Conservation (phyloP, 2,888 invertebrate genomes). For the Cyaniris semiargus region DNA sequence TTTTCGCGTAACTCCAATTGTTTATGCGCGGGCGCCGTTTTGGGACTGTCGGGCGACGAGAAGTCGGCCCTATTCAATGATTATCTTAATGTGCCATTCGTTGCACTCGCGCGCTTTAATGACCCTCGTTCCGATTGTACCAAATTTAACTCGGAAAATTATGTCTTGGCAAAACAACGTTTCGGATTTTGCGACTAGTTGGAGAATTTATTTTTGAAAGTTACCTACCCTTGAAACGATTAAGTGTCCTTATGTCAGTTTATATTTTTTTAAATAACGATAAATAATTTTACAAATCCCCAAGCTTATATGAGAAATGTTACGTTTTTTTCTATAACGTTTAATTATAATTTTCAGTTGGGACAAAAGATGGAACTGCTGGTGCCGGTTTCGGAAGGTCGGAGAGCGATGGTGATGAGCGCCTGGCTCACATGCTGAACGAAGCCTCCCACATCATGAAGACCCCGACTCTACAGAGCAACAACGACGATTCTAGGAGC, state of each 20-base stretch:
- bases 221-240: not conserved
- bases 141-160: constrained; percentile 76
- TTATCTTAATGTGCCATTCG: constrained; percentile 69
- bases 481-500: constrained; percentile 83
- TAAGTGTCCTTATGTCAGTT: not conserved
- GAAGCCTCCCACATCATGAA: constrained; percentile 96
- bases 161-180: constrained; percentile 71
- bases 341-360: constrained; percentile 72
- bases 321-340: not conserved
- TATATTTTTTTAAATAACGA: not conserved
- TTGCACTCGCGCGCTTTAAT: constrained; percentile 64
- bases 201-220: constrained; percentile 2
- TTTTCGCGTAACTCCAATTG: constrained; percentile 72
- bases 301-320: not conserved
- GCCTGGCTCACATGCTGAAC: constrained; percentile 94
- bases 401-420: constrained; percentile 91
- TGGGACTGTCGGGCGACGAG: constrained; percentile 75
- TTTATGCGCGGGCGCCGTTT: constrained; percentile 74
- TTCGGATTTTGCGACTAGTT: constrained; percentile 10
- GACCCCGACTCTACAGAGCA: constrained; percentile 73
- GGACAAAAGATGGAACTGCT: constrained; percentile 89
- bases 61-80: constrained; percentile 71
- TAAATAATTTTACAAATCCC: not conserved
- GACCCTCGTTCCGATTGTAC: constrained; percentile 78
- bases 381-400: constrained; percentile 87